phyloP scores from a whole-genome alignment of 2,888 invertebrate species.

The Calliphora vomitoria region DNA sequence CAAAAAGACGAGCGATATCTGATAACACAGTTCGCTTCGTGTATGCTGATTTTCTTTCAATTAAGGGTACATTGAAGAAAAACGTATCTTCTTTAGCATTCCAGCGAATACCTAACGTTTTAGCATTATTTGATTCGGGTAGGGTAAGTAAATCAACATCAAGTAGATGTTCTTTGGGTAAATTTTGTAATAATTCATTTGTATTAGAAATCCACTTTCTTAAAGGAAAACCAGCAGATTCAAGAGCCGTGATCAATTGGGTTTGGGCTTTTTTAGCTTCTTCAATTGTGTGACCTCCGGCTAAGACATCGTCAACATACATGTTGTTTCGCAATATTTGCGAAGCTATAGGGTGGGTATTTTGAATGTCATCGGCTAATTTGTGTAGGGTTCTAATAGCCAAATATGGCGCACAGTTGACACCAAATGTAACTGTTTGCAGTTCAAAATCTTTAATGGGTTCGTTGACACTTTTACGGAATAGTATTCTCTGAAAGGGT shows the following conservation, averaged over 20 bases:
- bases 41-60: constrained; percentile 7
- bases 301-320: constrained; percentile 16
- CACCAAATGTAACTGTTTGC: constrained; percentile 18
- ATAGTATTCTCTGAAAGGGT: constrained; percentile 19
- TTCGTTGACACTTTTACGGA: constrained; percentile 10
- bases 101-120: background rate
- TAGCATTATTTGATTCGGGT: background rate
- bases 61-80: constrained; percentile 15
- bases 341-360: background rate
- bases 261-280: constrained; percentile 7
- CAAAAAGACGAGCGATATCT: background rate
- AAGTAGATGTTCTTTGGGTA: constrained; percentile 12
- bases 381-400: constrained; percentile 7
- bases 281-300: background rate
- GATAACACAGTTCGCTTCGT: constrained; percentile 28
- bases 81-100: constrained; percentile 24
- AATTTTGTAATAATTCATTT: background rate
- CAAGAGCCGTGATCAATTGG: background rate
- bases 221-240: constrained; percentile 10
- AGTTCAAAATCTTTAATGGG: constrained; percentile 7
- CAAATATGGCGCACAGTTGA: constrained; percentile 19
- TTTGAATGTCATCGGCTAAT: background rate
- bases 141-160: too few species aligned
- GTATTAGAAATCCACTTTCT: constrained; percentile 23
- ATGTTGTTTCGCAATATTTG: background rate